Evolutionary conservation across 2,797 vertebrate species (phyloP), one percentile per base, ranked within the genome.

Genomic region (Eremophila alpestris): DNA sequence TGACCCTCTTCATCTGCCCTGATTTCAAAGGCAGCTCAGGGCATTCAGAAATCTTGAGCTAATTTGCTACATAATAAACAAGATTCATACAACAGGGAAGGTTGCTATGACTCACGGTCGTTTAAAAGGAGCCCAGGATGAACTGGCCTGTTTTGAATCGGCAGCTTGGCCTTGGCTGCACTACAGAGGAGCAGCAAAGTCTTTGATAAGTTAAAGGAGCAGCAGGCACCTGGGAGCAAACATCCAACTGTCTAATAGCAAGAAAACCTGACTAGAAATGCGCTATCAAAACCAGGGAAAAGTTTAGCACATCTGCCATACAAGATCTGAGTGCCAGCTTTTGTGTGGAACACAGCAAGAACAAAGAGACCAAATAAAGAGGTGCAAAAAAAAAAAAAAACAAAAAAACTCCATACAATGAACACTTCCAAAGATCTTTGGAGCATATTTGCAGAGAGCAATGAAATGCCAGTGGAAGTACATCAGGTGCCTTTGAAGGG

Each of bases 51-150:
- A 93, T 86, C 90, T 70, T 90, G 91, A 96, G 86, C 81, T 96
- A 87, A 95, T 95, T 90, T 93, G 89, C 87, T 89, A 83, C 89
- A 91, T 73, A 95, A 89, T 67, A 95, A 96, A 94, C 85, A 96
- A 86, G 92, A 81, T 89, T 78, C 85, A 40, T 87, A 56, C 78
- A 92, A 92, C 52, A 79, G 75, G 73, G 59, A 90, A 90, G 89
- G 85, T 36, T 89, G 73, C 83, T 88, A 80, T 93, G 89, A 91
- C 70, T 94, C 95, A 93, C 29, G 1, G 2, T 26, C 3, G 0
- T 65, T 73, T 83, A 64, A 91, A 93, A 93, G 82, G 43, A 94
- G 67, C 87, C 82, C 55, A 4, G 59, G 83, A 92, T 52, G 84
- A 95, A 85, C 68, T 9, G 55, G 75, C 46, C 82, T 73, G 64